Evolutionary conservation across 2,888 invertebrate genomes (phyloP).

Genomic region (Trachelus stipa): DNA sequence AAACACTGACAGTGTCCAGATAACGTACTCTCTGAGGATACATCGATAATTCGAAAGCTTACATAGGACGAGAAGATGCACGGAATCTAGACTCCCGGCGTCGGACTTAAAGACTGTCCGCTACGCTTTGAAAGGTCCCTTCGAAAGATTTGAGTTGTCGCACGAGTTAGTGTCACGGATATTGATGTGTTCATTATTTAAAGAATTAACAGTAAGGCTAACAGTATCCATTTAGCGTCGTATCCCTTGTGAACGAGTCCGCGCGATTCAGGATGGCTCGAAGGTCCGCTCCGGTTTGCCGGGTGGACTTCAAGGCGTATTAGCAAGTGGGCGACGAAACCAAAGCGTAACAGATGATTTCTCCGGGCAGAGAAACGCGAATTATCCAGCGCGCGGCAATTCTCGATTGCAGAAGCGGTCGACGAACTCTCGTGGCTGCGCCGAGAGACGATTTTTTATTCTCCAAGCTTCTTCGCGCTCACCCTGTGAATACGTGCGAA

Average conservation of each 20-base stretch:
- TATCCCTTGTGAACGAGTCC: not conserved
- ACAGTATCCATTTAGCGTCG: not conserved
- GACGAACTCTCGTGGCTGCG: not conserved
- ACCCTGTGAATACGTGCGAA: conserved; percentile 9
- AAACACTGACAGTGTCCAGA: not conserved
- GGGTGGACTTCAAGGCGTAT: not conserved
- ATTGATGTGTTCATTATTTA: not conserved
- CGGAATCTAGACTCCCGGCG: not conserved
- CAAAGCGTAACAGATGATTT: conserved; percentile 2
- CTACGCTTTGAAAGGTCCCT: not conserved
- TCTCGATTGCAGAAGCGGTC: not conserved
- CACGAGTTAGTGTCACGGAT: not conserved
- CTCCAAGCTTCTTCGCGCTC: not conserved
- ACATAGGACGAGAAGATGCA: not conserved
- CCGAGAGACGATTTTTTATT: not conserved
- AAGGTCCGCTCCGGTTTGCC: not conserved
- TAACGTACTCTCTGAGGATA: not conserved
- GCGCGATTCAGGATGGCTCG: not conserved
- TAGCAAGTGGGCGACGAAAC: not conserved
- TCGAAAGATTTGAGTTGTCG: not conserved
- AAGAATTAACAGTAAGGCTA: not conserved
- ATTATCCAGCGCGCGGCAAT: not conserved
- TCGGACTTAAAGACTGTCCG: not conserved
- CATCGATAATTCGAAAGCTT: not conserved
- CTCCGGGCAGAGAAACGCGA: conserved; percentile 1